Base-by-base conservation (phyloP, 2,797 vertebrate species). In the Hydrocynus forskahlii region DNA sequence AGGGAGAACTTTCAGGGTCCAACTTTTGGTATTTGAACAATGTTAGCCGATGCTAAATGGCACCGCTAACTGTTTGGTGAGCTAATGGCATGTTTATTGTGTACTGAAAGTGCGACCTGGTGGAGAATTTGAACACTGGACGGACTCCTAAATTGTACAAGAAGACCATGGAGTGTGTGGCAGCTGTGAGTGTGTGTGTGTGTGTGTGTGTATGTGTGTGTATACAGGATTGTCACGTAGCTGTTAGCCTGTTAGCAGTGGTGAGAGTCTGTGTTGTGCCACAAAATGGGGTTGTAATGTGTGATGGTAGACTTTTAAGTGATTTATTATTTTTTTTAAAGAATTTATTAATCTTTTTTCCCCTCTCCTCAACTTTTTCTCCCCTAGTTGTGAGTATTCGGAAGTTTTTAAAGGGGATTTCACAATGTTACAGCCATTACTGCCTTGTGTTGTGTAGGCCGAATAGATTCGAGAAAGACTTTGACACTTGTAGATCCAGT, bases 181-280 rank as follows among this genome's bases (percentile, higher is more conserved):
- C 16, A 48, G 45, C 43, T 13, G 59, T 43, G 57, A 43, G 76
- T 29, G 29, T 45, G 43, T 7, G 21, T 45, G 10, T 63, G 38
- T 67, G 23, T 60, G 25, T 12, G 63, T 16, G 52, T 59, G 73
- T 23, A 17, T 10, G 25, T 68, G 48, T 75, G 16, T 63, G 81
- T 86, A 79, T 76, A 73, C 79, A 52, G 75, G 52, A 76, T 78
- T 29, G 75, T 60, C 84, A 75, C 54, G 71, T 69, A 78, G 75
- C 60, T 77, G 69, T 83, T 77, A 55, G 38, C 25, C 60, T 63
- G 60, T 63, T 66, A 66, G 63, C 63, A 48, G 67, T 81, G 54
- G 43, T 75, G 67, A 79, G 79, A 81, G 57, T 83, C 35, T 78
- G 57, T 79, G 60, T 66, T 57, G 29, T 48, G 4, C 29, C 84